Base-by-base conservation (phyloP, 2,797 vertebrate genomes). In the Periparus ater region DNA sequence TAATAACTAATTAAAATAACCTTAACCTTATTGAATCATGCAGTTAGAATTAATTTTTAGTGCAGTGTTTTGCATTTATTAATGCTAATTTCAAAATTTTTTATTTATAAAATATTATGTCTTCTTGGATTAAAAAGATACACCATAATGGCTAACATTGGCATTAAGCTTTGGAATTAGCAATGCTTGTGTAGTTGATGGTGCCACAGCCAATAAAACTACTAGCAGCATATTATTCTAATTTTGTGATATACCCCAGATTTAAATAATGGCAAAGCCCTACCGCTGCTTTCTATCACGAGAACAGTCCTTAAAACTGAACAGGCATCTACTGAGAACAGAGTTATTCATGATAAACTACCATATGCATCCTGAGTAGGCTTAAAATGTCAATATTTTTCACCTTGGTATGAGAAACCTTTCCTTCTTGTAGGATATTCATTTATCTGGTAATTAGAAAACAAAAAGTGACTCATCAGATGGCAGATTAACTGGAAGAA, bases 381-480 rank as follows among this genome's bases (percentile, higher is more conserved):
- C 30, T 74, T 74, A 42, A 92, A 89, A 90, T 77, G 84, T 73
- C 86, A 91, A 27, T 92, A 88, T 76, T 95, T 91, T 96, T 91
- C 74, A 94, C 71, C 71, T 65, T 78, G 67, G n/a, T 34, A 17
- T 34, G 50, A 81, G 55, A 96, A 93, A 83, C 25, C 14, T 81
- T 95, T 93, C 48, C 40, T 91, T 95, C 18, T 62, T 76, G 51
- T 30, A 55, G 38, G 51, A 85, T 29, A 90, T 76, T 38, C 90
- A 32, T 78, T 57, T 77, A n/a, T 73, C 32, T 36, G 63, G 68
- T 10, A 61, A 58, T 65, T 84, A 92, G 50, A 89, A 94, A 92
- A n/a, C 34, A 87, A 34, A 40, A 81, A 62, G 18, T 83, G 77
- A 92, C 62, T 94, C 90, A 92, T 78, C 45, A 65, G 25, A 78